Base-by-base conservation (phyloP, 1,140 invertebrate genomes). In the Drosophila sucinea region DNA sequence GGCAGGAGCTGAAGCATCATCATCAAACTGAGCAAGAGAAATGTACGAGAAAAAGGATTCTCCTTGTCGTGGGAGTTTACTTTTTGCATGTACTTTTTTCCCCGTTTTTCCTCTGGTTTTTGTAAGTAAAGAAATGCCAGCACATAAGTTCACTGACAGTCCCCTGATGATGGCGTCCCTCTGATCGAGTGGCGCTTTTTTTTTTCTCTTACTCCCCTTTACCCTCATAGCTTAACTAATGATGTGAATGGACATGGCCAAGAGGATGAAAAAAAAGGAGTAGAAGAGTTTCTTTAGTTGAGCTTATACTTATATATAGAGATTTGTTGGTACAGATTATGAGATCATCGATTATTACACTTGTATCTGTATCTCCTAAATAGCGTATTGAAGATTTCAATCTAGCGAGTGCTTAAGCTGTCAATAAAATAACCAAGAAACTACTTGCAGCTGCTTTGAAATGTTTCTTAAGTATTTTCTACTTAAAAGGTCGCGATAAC, bases 61-160 rank as follows among this genome's bases (percentile, higher is more conserved):
- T 51, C 67, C 69, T 67, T 63, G 66, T 11, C 38, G 38, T 29
- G 63, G 25, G 41, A 64, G 67, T 60, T 33, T 25, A 51, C 58
- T 62, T 64, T 68, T 54, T 57, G 10, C 38, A 11, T 33, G 3
- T 40, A n/a, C 76, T 68, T 80, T 32, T 32, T 11, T 30, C 17
- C 17, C 17, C 17, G 40, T 29, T 65, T 60, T 73, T 58, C 17
- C 47, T 41, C 54, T 38, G 27, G 3, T n/a, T 47, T 68, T 44
- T 60, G 23, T 30, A 68, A 57, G 47, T 11, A 30, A 70, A 68
- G 55, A 75, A 82, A 70, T 80, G 67, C 78, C 61, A 70, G 70
- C 70, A 86, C 81, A 85, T 86, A 85, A 78, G 81, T 86, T 86
- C 60, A 56, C 56, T 75, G 81, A 70, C 77, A 77, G 62, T 60